These are phyloP conservation scores for Diaphora mendica DNA, from an alignment of 2,888 invertebrate species.

Conservation along the genomic window DNA sequence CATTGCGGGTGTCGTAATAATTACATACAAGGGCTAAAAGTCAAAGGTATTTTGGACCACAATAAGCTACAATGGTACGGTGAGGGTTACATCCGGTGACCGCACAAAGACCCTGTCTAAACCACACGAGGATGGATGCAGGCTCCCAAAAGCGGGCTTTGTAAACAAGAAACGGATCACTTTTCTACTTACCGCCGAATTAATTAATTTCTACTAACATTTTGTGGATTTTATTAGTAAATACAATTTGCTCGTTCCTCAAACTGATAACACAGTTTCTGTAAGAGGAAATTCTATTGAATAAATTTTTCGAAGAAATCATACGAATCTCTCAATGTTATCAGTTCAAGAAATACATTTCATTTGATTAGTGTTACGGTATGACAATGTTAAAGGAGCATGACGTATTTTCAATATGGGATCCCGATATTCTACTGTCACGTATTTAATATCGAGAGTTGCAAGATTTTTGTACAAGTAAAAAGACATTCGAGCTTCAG, in stretches of 20 bases:
- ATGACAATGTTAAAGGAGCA: slow-evolving; percentile 3
- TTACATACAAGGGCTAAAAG: slow-evolving; percentile 59
- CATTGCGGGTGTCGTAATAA: slow-evolving; percentile 57
- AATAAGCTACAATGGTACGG: slow-evolving; percentile 56
- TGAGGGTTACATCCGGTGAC: slow-evolving; percentile 57
- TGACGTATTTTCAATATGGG: slow-evolving; percentile 4
- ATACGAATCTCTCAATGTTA: slow-evolving; percentile 19
- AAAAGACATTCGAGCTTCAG: neutral
- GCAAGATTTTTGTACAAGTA: slow-evolving; percentile 1
- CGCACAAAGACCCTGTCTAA: slow-evolving; percentile 59
- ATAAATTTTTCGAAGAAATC: neutral
- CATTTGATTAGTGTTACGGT: slow-evolving; percentile 13
- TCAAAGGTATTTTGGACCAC: slow-evolving; percentile 63
- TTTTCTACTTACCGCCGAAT: slow-evolving; percentile 56
- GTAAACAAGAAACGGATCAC: slow-evolving; percentile 42
- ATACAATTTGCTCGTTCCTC: slow-evolving; percentile 21
- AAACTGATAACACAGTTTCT: neutral
- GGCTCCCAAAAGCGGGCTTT: slow-evolving; percentile 27
- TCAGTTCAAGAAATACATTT: slow-evolving; percentile 18
- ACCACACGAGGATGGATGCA: slow-evolving; percentile 61
- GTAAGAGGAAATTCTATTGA: neutral
- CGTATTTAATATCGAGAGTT: slow-evolving; percentile 18
- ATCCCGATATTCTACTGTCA: slow-evolving; percentile 14
- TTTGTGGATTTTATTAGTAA: slow-evolving; percentile 50
- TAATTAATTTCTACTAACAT: slow-evolving; percentile 63